Percentiles rank a stretch among this genome's conserved stretches.
Conservation (phyloP, 2,888 invertebrate genomes). For the Eledone cirrhosa region DNA sequence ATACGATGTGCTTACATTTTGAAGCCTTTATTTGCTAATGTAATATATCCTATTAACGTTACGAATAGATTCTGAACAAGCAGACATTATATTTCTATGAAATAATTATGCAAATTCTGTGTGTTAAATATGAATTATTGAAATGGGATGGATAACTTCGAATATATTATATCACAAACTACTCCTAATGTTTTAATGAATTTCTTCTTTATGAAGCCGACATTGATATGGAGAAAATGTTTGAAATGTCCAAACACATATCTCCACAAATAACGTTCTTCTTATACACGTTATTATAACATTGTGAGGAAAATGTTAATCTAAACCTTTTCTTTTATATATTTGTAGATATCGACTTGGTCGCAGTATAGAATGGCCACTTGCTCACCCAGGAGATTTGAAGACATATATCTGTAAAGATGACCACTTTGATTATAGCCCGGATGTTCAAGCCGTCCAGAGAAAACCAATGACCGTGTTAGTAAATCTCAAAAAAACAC, state of each 20-base stretch:
- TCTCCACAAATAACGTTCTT: too few relatives aligned
- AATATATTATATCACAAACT: background rate
- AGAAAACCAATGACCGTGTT: constrained; percentile 27
- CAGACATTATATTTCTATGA: too few relatives aligned
- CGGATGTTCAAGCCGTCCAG: constrained; percentile 25
- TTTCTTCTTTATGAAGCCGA: background rate
- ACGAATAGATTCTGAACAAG: too few relatives aligned
- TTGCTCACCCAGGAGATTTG: constrained; percentile 40
- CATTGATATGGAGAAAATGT: background rate
- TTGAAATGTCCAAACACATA: background rate
- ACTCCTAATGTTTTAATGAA: background rate
- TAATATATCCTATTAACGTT: background rate
- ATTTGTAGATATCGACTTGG: constrained; percentile 44
- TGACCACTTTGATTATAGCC: constrained; percentile 17
- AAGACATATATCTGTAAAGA: constrained; percentile 45
- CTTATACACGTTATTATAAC: too few relatives aligned
- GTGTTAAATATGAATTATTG: too few relatives aligned
- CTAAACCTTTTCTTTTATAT: background rate
- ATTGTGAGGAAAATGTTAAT: too few relatives aligned
- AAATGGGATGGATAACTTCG: too few relatives aligned
- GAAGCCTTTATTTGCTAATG: too few relatives aligned
- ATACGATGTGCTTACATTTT: too few relatives aligned
- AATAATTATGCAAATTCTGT: too few relatives aligned
- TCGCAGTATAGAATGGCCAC: constrained; percentile 52
- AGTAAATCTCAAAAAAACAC: constrained; percentile 18